Evolutionary conservation across 2,888 invertebrate genomes (phyloP).

Genomic region (Tachina fera): DNA sequence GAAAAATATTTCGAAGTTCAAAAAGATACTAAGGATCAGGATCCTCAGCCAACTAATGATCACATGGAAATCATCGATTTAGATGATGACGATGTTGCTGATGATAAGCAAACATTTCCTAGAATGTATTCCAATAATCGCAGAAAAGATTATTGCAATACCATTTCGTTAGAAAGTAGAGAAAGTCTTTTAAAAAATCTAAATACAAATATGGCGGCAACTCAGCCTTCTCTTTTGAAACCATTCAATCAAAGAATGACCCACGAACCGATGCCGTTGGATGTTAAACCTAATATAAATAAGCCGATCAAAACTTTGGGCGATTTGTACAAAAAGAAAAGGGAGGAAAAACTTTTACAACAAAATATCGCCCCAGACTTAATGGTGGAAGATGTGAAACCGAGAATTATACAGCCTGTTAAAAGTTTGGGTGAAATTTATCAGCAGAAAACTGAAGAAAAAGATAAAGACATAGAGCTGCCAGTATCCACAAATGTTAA

Average conservation of each 20-base stretch:
- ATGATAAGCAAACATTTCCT: slow-evolving; percentile 14
- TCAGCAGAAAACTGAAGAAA: slow-evolving; percentile 49
- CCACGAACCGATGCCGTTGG: slow-evolving; percentile 56
- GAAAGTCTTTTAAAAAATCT: slow-evolving; percentile 56
- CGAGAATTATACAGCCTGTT: slow-evolving; percentile 24
- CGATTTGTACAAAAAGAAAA: slow-evolving; percentile 59
- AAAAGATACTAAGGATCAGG: slow-evolving; percentile 56
- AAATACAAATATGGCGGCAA: background rate
- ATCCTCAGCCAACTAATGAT: slow-evolving; percentile 11
- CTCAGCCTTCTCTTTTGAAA: slow-evolving; percentile 73
- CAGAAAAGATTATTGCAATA: slow-evolving; percentile 5
- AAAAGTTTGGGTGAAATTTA: slow-evolving; percentile 55
- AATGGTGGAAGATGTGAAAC: slow-evolving; percentile 40
- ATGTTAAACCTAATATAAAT: slow-evolving; percentile 28
- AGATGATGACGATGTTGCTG: slow-evolving; percentile 59
- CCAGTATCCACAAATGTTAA: slow-evolving; percentile 75
- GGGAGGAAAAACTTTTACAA: slow-evolving; percentile 42
- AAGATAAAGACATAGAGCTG: slow-evolving; percentile 46
- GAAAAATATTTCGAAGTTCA: slow-evolving; percentile 77
- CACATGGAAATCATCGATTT: slow-evolving; percentile 57
- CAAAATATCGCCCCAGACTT: slow-evolving; percentile 48
- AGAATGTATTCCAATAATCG: slow-evolving; percentile 34
- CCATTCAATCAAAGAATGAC: slow-evolving; percentile 66
- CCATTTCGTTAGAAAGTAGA: background rate
- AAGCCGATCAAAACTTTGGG: slow-evolving; percentile 59